Evolutionary conservation across 53 echinoderm and acorn worm species (phyloP).

Genomic region (Apostichopus leukothele): DNA sequence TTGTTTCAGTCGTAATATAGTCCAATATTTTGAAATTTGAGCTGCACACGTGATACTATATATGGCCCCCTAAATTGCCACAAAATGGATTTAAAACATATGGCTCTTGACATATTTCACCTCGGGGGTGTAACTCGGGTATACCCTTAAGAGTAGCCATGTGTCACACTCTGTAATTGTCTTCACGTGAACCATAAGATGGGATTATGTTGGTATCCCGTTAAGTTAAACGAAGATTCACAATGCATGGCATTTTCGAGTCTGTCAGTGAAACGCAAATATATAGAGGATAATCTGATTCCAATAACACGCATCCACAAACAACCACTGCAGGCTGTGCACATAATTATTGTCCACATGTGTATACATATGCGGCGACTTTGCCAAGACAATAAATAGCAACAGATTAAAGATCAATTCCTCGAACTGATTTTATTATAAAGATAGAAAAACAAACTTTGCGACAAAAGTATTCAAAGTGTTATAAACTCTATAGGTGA

Average conservation of each 20-base stretch:
- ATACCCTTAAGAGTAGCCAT: neutral
- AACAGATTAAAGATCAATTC: no score
- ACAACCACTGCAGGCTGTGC: no score
- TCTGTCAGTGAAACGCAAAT: neutral
- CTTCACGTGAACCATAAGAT: slow-evolving; percentile 15
- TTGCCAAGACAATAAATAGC: no score
- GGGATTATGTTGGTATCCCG: neutral
- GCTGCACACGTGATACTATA: no score
- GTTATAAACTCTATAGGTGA: no score
- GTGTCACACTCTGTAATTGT: neutral
- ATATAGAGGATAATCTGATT: neutral
- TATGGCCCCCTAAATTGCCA: neutral
- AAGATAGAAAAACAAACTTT: no score
- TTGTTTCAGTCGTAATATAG: no score
- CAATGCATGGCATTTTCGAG: neutral
- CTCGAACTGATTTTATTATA: no score
- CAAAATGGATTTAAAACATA: slow-evolving; percentile 13
- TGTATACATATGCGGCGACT: neutral
- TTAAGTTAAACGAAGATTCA: neutral
- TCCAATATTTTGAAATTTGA: no score
- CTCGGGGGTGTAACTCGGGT: neutral
- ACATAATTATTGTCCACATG: neutral
- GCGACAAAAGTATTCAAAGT: no score
- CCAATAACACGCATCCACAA: neutral
- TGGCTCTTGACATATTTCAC: slow-evolving; percentile 12